phyloP scores from a whole-genome alignment of 2,888 invertebrate species.

The Brachyopa scutellaris region DNA sequence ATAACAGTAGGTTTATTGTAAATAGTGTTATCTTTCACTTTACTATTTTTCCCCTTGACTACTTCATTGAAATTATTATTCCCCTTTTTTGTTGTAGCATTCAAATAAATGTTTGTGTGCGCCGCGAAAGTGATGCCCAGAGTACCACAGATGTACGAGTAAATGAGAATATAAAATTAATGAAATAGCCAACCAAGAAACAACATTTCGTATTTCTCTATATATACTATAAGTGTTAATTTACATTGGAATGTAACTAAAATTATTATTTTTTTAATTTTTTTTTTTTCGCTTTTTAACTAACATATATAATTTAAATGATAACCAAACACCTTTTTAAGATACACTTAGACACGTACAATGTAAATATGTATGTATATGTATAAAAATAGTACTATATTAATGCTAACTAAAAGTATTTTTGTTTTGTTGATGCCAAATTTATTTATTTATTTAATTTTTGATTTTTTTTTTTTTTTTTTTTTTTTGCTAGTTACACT shows the following conservation, averaged over 20 bases:
- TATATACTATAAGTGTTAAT: slow-evolving; percentile 60
- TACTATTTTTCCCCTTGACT: slow-evolving; percentile 46
- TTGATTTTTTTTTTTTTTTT: slow-evolving; percentile 25
- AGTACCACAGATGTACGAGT: slow-evolving; percentile 67
- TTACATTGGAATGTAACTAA: slow-evolving; percentile 70
- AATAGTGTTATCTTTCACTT: slow-evolving; percentile 45
- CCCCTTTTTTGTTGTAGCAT: slow-evolving; percentile 24
- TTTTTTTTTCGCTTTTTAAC: slow-evolving; percentile 22
- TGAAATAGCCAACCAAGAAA: slow-evolving; percentile 68
- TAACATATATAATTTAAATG: slow-evolving; percentile 46
- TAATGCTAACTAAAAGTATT: slow-evolving; percentile 52
- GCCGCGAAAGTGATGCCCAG: slow-evolving; percentile 46
- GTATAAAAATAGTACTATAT: slow-evolving; percentile 22
- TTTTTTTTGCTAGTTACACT: slow-evolving; percentile 71
- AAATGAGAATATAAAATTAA: slow-evolving; percentile 64
- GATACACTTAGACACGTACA: slow-evolving; percentile 65
- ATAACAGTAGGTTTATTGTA: slow-evolving; percentile 35
- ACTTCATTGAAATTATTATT: slow-evolving; percentile 65
- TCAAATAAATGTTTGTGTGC: slow-evolving; percentile 42
- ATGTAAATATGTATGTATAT: slow-evolving; percentile 39
- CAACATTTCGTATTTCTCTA: slow-evolving; percentile 60
- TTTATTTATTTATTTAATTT: too few relatives aligned
- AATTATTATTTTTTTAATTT: slow-evolving; percentile 24
- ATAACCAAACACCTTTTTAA: slow-evolving; percentile 71
- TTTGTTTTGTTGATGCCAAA: slow-evolving; percentile 56